A percentile compares a stretch with the other conserved stretches of the same genome.
phyloP scores from a whole-genome alignment of 2,797 vertebrate species.

The Liparis tanakae region DNA sequence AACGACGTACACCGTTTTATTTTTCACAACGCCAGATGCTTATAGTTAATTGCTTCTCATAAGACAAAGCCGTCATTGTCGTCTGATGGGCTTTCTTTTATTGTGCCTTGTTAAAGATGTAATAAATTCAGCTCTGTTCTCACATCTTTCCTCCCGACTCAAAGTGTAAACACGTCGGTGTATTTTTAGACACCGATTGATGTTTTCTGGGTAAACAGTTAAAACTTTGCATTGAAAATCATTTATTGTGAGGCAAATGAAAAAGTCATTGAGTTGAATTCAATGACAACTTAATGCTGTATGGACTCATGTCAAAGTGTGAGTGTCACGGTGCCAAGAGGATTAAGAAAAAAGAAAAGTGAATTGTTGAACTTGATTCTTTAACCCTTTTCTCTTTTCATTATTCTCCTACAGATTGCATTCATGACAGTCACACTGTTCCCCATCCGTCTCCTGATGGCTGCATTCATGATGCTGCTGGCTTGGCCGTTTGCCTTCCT shows the following conservation, averaged over 20 bases:
- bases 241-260: neutral
- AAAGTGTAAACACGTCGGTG: neutral
- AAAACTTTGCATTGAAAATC: neutral
- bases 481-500: conserved; percentile 97
- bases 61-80: neutral
- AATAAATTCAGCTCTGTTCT: neutral
- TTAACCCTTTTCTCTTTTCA: conserved; percentile 12
- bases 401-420: conserved; percentile 86
- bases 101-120: neutral
- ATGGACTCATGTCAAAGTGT: neutral
- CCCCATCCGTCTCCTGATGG: conserved; percentile 92
- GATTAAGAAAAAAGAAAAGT: neutral
- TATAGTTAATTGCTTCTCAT: neutral
- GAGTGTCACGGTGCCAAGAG: neutral
- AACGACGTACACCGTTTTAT: neutral
- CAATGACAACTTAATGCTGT: neutral
- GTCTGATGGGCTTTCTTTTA: neutral
- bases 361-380: neutral
- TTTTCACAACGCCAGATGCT: neutral
- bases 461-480: conserved; percentile 97
- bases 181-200: neutral
- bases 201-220: neutral
- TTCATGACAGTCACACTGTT: conserved; percentile 97
- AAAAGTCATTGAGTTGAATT: neutral
- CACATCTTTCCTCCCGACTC: neutral